Conservation (phyloP, 1,140 invertebrate genomes). For the Philopotamus ludificatus region DNA sequence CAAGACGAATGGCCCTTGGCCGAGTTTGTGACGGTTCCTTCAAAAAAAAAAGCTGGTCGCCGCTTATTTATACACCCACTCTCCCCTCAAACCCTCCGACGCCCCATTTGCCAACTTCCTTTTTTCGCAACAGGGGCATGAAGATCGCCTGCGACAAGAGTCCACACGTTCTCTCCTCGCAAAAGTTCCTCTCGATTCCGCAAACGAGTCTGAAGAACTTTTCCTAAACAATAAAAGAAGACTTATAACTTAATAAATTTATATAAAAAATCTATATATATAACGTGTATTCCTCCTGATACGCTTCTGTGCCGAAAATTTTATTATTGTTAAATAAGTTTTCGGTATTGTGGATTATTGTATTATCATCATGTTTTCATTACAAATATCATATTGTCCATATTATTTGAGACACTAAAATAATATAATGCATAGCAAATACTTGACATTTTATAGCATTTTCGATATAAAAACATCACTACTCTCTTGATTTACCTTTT, state of each 20-base stretch:
- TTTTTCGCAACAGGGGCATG: not conserved
- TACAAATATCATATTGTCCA: too few relatives aligned
- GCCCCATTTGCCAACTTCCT: slow-evolving; percentile 1
- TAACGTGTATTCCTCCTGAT: not conserved
- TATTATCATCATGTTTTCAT: too few relatives aligned
- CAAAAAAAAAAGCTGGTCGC: slow-evolving; percentile 3
- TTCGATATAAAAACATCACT: too few relatives aligned
- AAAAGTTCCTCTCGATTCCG: slow-evolving; percentile 2
- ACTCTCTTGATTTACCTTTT: too few relatives aligned
- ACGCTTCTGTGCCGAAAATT: not conserved
- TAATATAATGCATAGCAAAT: too few relatives aligned
- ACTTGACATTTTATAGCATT: too few relatives aligned
- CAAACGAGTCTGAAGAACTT: not conserved
- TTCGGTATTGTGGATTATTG: too few relatives aligned
- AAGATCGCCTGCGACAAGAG: not conserved
- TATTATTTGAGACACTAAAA: too few relatives aligned
- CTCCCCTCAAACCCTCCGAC: not conserved
- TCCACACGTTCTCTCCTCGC: not conserved
- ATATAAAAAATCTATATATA: not conserved
- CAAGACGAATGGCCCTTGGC: slow-evolving; percentile 25
- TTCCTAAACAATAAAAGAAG: not conserved
- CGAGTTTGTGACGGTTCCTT: slow-evolving; percentile 1
- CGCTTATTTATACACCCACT: not conserved
- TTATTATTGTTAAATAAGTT: not conserved
- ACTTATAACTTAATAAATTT: not conserved